phyloP scores from a whole-genome alignment of 2,888 invertebrate species.

The Callyntrura guangdongensis region DNA sequence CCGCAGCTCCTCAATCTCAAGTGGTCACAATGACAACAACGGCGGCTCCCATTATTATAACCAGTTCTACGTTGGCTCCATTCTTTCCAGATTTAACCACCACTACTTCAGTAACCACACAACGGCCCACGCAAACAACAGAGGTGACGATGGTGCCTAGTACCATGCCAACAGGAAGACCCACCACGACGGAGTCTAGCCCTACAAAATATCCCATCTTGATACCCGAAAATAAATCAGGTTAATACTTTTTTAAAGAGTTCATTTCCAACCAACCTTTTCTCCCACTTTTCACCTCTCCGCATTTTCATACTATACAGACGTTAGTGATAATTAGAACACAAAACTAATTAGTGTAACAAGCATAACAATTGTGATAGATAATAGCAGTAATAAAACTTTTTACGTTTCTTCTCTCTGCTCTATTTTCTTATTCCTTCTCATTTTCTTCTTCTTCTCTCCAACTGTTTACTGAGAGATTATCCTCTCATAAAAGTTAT shows the following conservation, averaged over 20 bases:
- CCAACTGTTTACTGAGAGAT: not conserved
- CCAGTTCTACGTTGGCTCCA: too few species aligned
- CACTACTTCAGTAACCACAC: slow-evolving; percentile 6
- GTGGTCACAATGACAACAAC: not conserved
- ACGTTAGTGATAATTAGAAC: too few species aligned
- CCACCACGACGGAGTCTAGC: not conserved
- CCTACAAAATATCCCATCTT: slow-evolving; percentile 58
- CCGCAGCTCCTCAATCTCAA: not conserved
- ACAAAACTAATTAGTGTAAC: not conserved
- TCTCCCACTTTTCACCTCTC: not conserved
- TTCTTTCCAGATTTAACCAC: not conserved
- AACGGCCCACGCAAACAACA: slow-evolving; percentile 11
- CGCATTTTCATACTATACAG: not conserved
- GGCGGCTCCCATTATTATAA: too few species aligned
- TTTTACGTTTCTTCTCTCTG: slow-evolving; percentile 1
- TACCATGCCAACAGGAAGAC: slow-evolving; percentile 6
- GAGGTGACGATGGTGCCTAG: not conserved
- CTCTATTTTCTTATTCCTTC: not conserved
- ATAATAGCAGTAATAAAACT: slow-evolving; percentile 17
- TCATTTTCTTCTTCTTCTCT: not conserved
- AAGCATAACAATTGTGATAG: not conserved
- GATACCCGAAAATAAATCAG: slow-evolving; percentile 45
- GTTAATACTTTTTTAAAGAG: slow-evolving; percentile 26
- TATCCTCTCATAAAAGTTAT: not conserved
- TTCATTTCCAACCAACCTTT: not conserved